Evolutionary conservation across 2,888 invertebrate species (phyloP).

Genomic region (Enchytraeus crypticus): DNA sequence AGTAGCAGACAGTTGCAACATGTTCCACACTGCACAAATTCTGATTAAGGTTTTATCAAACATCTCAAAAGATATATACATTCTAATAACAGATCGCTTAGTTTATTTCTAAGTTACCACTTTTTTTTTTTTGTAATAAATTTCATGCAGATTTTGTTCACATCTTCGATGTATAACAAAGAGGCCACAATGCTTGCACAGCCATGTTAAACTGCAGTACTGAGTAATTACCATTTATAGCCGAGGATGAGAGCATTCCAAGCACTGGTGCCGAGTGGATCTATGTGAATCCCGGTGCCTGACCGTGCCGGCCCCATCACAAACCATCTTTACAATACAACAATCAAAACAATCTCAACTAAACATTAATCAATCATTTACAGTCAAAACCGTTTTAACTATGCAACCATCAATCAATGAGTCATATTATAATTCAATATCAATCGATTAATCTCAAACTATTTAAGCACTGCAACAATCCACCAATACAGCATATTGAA

Average conservation of each 20-base stretch:
- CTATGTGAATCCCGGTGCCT: slow-evolving; percentile 98
- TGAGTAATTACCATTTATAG: slow-evolving; percentile 70
- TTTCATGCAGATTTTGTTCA: too few species aligned
- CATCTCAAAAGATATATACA: too few species aligned
- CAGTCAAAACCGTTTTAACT: background rate
- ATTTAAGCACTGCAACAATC: background rate
- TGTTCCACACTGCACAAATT: too few species aligned
- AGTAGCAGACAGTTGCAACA: too few species aligned
- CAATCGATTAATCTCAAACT: background rate
- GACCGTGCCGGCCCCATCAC: slow-evolving; percentile 96
- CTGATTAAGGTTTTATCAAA: too few species aligned
- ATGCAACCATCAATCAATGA: background rate
- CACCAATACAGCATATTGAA: background rate
- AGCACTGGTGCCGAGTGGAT: slow-evolving; percentile 94
- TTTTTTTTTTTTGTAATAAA: too few species aligned
- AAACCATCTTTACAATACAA: slow-evolving; percentile 64
- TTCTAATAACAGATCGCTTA: too few species aligned
- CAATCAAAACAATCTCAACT: background rate
- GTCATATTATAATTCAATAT: background rate
- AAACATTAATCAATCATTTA: too few species aligned
- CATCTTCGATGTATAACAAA: too few species aligned
- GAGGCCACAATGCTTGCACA: too few species aligned
- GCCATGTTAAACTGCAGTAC: too few species aligned
- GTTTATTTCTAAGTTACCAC: too few species aligned
- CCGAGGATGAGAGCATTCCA: slow-evolving; percentile 94